Base-by-base conservation (phyloP, 2,113 vertebrate species). In the Junco hyemalis region DNA sequence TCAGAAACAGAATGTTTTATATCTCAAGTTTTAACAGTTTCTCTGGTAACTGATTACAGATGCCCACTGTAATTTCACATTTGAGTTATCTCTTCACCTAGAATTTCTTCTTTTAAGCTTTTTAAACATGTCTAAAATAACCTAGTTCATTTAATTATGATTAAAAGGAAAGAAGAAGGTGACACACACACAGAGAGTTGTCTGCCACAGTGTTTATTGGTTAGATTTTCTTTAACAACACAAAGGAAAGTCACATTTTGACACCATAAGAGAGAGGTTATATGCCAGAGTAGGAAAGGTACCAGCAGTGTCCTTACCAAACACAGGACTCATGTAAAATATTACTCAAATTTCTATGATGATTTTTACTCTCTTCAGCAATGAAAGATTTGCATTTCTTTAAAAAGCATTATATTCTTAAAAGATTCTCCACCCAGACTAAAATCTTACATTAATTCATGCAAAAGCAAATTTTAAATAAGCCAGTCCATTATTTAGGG, bases 181-280 rank as follows among this genome's bases (percentile, higher is more conserved):
- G 5, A 63, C 5, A 28, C 6, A 38, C 11, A 28, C 6, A 38
- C 9, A 68, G 2, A 35, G 6, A 56, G 2, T 40, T 69, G 3
- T 2, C 5, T 33, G 6, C 1, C 54, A 36, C 16, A 1, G 11
- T 35, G 20, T 7, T 28, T 40, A 18, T 31, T 60, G 21, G 6
- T 7, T 78, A 51, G 2, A 9, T 42, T 44, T 64, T 4, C 38
- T 56, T 47, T 35, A 12, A 6, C 2, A 50, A 14, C 20, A 4
- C n/a, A 63, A 79, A 48, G 0, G 6, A 33, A 85, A 73, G 5
- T 33, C 9, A 25, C 9, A 42, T 83, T 54, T 68, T 80, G 5
- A 38, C 8, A 17, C 6, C 17, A 13, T 24, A 33, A 45, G 50
- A 26, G 8, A 81, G 6, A 33, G 3, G 3, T 56, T 64, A 4